Evolutionary conservation across 2,113 vertebrate genomes (phyloP).

Genomic region (Micromys minutus): DNA sequence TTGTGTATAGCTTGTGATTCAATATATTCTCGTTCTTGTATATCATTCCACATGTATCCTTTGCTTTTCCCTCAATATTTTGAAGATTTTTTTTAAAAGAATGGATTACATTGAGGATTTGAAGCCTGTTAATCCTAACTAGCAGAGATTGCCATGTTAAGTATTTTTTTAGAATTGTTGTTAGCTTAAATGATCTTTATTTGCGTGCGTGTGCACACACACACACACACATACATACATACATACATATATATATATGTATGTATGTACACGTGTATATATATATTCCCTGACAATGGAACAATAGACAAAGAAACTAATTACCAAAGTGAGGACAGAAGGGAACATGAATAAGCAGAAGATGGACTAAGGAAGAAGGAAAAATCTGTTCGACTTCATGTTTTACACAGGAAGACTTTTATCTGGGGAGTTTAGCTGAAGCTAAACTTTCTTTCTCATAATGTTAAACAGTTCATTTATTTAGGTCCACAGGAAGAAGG

Average conservation of each 20-base stretch:
- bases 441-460: constrained; percentile 29
- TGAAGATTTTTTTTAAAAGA: background rate
- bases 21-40: background rate
- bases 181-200: background rate
- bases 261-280: no score
- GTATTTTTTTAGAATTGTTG: background rate
- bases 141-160: background rate
- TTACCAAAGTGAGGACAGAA: background rate
- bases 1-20: background rate
- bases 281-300: background rate
- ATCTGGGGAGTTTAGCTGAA: constrained; percentile 35
- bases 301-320: background rate
- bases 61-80: background rate
- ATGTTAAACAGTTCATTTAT: constrained; percentile 60
- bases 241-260: no score
- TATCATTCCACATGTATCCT: background rate
- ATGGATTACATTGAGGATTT: background rate
- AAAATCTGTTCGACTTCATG: background rate
- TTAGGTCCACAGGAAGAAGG: background rate
- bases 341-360: background rate
- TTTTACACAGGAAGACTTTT: background rate
- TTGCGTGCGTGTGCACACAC: no score
- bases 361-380: background rate
- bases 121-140: background rate
- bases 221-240: no score